Percentiles rank a stretch among this genome's conserved stretches.
Evolutionary conservation across 1,140 invertebrate genomes (phyloP).

Genomic region (Hestina assimilis): DNA sequence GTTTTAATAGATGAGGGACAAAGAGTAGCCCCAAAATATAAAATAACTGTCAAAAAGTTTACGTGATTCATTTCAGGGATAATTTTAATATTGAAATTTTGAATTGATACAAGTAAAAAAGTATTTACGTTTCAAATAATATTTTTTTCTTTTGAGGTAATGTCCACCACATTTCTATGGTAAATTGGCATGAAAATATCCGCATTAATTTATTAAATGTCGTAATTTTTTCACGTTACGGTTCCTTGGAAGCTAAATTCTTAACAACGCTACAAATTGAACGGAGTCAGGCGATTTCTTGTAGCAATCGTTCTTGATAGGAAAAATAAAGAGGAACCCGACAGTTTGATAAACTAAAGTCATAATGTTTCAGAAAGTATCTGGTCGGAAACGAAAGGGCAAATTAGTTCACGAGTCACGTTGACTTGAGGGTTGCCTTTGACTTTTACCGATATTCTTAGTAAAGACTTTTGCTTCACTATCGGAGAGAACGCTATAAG

Average conservation of each 20-base stretch:
- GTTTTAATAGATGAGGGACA: no score
- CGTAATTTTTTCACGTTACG: background rate
- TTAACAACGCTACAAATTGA: background rate
- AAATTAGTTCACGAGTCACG: conserved; percentile 51
- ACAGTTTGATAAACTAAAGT: conserved; percentile 58
- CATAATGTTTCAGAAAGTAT: conserved; percentile 48
- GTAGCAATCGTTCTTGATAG: conserved; percentile 35
- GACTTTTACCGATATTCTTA: conserved; percentile 57
- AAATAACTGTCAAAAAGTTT: no score
- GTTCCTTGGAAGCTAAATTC: background rate
- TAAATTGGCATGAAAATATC: no score
- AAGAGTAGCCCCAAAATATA: no score
- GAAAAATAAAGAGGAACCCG: conserved; percentile 40
- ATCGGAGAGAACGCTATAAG: conserved; percentile 13
- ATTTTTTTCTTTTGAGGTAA: no score
- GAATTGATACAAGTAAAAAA: no score
- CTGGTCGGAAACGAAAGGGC: conserved; percentile 23
- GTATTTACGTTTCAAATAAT: no score
- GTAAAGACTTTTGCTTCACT: conserved; percentile 51
- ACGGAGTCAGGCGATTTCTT: conserved; percentile 46
- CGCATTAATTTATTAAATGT: no score
- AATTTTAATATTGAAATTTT: no score
- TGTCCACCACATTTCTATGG: no score
- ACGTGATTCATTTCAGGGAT: no score
- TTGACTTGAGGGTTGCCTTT: conserved; percentile 39